A percentile compares a stretch with the other conserved stretches of the same genome.
phyloP scores from a whole-genome alignment of 1,140 invertebrate genomes.

The Phymastichus coffea region DNA sequence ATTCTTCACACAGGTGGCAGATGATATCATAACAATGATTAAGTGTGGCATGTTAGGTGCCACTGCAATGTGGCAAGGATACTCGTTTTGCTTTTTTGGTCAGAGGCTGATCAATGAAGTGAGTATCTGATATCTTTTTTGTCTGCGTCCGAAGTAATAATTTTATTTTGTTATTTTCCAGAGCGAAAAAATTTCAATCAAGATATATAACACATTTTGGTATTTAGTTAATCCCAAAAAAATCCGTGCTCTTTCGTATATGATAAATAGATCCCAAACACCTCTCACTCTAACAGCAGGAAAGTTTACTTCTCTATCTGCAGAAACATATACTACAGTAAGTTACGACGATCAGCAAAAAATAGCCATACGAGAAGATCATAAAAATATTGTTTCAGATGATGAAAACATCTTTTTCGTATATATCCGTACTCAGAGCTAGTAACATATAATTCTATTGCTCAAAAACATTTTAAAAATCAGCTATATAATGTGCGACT shows the following conservation, averaged over 20 bases:
- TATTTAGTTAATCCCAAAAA: not conserved
- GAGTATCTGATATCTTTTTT: not conserved
- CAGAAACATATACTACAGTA: no score
- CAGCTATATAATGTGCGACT: no score
- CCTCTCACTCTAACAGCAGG: not conserved
- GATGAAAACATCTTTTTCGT: no score
- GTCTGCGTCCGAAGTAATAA: not conserved
- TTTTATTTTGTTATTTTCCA: not conserved
- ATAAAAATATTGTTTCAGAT: no score
- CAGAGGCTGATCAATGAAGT: constrained; percentile 6
- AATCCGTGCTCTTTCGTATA: not conserved
- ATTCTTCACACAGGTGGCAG: no score
- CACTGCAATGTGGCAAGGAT: not conserved
- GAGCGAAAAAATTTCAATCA: not conserved
- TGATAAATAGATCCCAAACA: not conserved
- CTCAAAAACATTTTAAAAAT: no score
- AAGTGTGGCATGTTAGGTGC: not conserved
- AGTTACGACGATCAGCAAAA: no score
- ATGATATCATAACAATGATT: not conserved
- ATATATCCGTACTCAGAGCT: no score
- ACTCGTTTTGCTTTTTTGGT: constrained; percentile 4
- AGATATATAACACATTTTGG: not conserved
- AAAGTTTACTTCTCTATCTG: no score
- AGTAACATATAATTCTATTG: no score
- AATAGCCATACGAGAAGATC: no score